Evolutionary conservation across 2,797 vertebrate species (phyloP).

Genomic region (Rhabdophis nuchalis): DNA sequence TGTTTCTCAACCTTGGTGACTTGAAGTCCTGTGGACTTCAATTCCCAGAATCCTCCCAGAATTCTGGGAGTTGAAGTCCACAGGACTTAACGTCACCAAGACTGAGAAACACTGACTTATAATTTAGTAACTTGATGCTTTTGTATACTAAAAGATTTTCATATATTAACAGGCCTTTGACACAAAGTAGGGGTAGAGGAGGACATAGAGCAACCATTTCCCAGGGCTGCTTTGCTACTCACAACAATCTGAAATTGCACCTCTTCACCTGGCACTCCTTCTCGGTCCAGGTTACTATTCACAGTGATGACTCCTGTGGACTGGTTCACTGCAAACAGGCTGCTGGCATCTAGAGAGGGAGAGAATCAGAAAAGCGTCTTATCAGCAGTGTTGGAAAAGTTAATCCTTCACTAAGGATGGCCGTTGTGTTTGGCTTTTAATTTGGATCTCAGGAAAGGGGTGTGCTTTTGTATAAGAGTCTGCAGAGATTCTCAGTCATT

Average conservation of each 20-base stretch:
- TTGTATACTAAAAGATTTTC: background rate
- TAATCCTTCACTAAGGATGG: background rate
- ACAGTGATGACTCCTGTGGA: constrained; percentile 73
- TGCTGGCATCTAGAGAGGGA: constrained; percentile 52
- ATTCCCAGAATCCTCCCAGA: too few species aligned
- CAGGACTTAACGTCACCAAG: too few species aligned
- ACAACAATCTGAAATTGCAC: constrained; percentile 79
- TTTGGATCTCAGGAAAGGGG: background rate
- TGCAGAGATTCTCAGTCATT: background rate
- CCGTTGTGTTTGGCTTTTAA: background rate
- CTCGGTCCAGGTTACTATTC: constrained; percentile 74
- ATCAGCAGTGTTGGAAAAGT: background rate
- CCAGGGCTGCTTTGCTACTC: constrained; percentile 41
- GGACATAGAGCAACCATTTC: background rate
- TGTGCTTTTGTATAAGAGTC: background rate
- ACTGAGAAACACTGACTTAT: too few species aligned
- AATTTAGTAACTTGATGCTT: background rate
- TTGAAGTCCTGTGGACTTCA: too few species aligned
- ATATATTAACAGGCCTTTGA: background rate
- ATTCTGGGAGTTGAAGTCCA: too few species aligned
- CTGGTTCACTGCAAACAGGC: constrained; percentile 69
- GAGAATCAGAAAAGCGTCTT: background rate
- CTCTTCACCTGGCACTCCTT: constrained; percentile 68
- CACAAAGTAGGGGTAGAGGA: background rate
- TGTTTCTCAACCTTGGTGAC: too few species aligned